phyloP scores from a whole-genome alignment of 2,888 invertebrate species.

The Raillietiella orientalis region DNA sequence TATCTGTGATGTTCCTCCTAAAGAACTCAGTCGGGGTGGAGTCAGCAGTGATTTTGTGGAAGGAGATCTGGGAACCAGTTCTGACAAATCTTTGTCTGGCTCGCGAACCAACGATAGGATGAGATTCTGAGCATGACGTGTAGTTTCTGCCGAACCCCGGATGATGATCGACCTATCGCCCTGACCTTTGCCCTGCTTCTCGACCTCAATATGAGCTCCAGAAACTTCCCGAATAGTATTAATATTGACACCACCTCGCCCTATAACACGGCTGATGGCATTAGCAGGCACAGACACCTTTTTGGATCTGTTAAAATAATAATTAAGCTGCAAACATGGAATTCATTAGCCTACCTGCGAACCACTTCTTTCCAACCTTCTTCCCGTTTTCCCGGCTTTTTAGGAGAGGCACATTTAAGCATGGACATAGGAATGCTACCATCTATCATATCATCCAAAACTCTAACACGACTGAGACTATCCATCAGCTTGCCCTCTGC shows the following conservation, averaged over 20 bases:
- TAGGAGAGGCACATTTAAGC: constrained; percentile 1
- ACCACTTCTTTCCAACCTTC: constrained; percentile 96
- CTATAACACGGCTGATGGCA: constrained; percentile 88
- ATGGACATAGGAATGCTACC: background rate
- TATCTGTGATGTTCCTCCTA: too few relatives aligned
- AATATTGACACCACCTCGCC: constrained; percentile 85
- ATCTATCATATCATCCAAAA: background rate
- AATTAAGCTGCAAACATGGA: too few relatives aligned
- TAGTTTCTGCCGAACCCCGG: constrained; percentile 72
- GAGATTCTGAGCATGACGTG: constrained; percentile 61
- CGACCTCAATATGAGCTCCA: constrained; percentile 91
- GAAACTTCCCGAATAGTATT: constrained; percentile 89
- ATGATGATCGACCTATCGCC: constrained; percentile 82
- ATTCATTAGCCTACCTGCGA: constrained; percentile 41
- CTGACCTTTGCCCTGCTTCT: constrained; percentile 71
- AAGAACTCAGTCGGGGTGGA: too few relatives aligned
- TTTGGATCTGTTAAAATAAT: constrained; percentile 18
- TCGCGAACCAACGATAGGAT: constrained; percentile 78
- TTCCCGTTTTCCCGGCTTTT: constrained; percentile 26
- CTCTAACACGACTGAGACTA: constrained; percentile 1
- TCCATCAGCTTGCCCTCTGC: background rate
- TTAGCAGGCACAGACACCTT: constrained; percentile 77
- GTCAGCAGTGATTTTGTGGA: background rate
- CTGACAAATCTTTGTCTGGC: constrained; percentile 63
- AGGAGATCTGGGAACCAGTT: constrained; percentile 32